phyloP scores from a whole-genome alignment of 2,797 vertebrate genomes.

The Pangasius larnaudii region DNA sequence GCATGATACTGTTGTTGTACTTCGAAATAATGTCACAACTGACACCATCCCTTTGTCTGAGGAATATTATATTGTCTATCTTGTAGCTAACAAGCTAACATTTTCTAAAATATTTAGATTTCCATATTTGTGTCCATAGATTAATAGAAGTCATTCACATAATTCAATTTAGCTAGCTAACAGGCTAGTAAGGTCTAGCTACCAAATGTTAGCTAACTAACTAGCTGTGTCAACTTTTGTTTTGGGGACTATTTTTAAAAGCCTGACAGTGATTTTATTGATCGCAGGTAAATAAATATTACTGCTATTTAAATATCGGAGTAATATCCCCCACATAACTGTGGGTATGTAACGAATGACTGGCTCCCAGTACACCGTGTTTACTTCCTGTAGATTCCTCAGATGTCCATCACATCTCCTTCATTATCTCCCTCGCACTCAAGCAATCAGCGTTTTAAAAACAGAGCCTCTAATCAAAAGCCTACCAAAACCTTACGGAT shows the following conservation, averaged over 20 bases:
- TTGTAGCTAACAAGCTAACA: not conserved
- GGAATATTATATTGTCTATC: not conserved
- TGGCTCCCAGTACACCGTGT: not conserved
- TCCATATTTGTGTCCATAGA: not conserved
- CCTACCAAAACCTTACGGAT: not conserved
- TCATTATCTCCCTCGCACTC: not conserved
- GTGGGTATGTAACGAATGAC: not conserved
- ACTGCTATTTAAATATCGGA: not conserved
- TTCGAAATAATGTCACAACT: not conserved
- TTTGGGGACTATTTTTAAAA: not conserved
- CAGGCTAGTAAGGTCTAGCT: not conserved
- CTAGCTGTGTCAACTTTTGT: not conserved
- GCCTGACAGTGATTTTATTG: not conserved
- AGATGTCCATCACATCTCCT: not conserved
- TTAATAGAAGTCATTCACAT: not conserved
- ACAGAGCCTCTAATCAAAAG: not conserved
- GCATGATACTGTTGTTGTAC: not conserved
- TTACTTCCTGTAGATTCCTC: conserved; percentile 13
- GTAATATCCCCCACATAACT: not conserved
- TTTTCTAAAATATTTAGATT: not conserved
- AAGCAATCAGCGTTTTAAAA: conserved; percentile 6
- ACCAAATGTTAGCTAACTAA: not conserved
- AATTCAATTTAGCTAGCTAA: not conserved
- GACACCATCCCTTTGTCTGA: not conserved
- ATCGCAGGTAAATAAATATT: not conserved